phyloP scores from a whole-genome alignment of 2,888 invertebrate species.

The Polia nebulosa region DNA sequence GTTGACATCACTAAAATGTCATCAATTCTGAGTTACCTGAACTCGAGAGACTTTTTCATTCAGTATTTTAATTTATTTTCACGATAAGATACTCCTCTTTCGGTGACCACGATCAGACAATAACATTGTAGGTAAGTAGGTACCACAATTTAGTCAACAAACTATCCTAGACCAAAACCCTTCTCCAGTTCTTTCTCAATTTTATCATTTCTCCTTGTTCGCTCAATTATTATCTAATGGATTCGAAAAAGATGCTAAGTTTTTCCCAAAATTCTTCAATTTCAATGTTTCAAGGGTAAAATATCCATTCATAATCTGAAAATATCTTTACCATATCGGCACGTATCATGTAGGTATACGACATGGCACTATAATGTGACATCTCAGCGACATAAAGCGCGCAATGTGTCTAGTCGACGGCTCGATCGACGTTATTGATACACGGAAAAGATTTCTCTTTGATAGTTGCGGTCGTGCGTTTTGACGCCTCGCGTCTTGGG shows the following conservation, averaged over 20 bases:
- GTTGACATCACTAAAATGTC: too few relatives aligned
- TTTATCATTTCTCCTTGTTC: too few relatives aligned
- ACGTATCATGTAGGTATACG: slow-evolving; percentile 50
- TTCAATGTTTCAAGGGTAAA: slow-evolving; percentile 34
- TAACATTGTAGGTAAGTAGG: too few relatives aligned
- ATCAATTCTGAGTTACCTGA: too few relatives aligned
- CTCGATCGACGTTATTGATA: slow-evolving; percentile 87
- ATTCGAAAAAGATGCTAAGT: not conserved
- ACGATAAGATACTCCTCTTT: too few relatives aligned
- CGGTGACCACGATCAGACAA: too few relatives aligned
- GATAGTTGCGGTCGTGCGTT: slow-evolving; percentile 90
- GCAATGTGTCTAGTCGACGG: slow-evolving; percentile 84
- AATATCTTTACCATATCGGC: slow-evolving; percentile 43
- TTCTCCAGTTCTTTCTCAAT: too few relatives aligned
- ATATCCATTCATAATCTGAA: slow-evolving; percentile 26
- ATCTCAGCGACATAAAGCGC: slow-evolving; percentile 77
- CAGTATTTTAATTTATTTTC: too few relatives aligned
- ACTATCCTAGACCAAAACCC: not conserved
- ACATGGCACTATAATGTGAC: slow-evolving; percentile 63
- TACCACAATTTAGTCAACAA: too few relatives aligned
- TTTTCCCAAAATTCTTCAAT: not conserved
- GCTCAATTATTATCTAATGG: not conserved
- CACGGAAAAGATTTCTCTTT: slow-evolving; percentile 92
- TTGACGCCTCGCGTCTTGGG: slow-evolving; percentile 82
- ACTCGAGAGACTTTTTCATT: too few relatives aligned